These are phyloP conservation scores for Euthynnus affinis DNA, from an alignment of 2,797 vertebrate species.

Conservation along the genomic window DNA sequence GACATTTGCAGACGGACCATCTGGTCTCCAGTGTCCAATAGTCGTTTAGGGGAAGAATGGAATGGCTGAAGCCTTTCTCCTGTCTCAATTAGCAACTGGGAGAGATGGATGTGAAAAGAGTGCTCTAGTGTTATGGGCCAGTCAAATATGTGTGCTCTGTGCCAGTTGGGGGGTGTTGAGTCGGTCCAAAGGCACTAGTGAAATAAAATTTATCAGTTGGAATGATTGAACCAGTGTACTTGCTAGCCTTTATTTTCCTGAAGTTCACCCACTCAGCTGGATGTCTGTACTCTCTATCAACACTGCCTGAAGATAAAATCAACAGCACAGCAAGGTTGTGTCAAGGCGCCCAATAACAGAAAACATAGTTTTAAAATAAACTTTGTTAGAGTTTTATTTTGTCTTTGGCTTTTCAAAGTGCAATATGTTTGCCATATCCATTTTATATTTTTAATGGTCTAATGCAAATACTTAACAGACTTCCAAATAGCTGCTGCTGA, in stretches of 20 bases:
- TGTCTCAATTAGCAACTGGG: slow-evolving; percentile 67
- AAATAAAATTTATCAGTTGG: slow-evolving; percentile 12
- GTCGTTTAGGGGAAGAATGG: slow-evolving; percentile 61
- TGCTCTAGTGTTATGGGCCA: slow-evolving; percentile 37
- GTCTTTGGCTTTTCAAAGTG: not conserved
- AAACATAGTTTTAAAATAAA: slow-evolving; percentile 13
- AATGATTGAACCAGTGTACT: slow-evolving; percentile 51
- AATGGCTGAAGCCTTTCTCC: slow-evolving; percentile 51
- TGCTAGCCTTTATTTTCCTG: slow-evolving; percentile 35
- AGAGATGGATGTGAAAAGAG: slow-evolving; percentile 54
- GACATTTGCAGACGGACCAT: slow-evolving; percentile 71
- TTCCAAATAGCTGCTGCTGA: slow-evolving; percentile 25
- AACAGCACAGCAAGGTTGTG: slow-evolving; percentile 26
- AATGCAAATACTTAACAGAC: slow-evolving; percentile 27
- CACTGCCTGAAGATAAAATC: slow-evolving; percentile 60
- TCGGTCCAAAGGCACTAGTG: slow-evolving; percentile 34
- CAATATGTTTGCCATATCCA: not conserved
- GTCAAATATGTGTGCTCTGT: slow-evolving; percentile 44
- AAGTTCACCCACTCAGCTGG: slow-evolving; percentile 54
- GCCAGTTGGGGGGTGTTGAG: slow-evolving; percentile 39
- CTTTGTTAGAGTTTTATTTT: slow-evolving; percentile 19
- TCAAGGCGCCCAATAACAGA: slow-evolving; percentile 11
- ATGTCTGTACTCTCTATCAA: slow-evolving; percentile 14
- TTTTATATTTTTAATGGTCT: slow-evolving; percentile 12
- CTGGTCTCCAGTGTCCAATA: slow-evolving; percentile 70